Evolutionary conservation across 2,797 vertebrate species (phyloP), one percentile per base, ranked within the genome.

Genomic region (Centroberyx gerrardi): DNA sequence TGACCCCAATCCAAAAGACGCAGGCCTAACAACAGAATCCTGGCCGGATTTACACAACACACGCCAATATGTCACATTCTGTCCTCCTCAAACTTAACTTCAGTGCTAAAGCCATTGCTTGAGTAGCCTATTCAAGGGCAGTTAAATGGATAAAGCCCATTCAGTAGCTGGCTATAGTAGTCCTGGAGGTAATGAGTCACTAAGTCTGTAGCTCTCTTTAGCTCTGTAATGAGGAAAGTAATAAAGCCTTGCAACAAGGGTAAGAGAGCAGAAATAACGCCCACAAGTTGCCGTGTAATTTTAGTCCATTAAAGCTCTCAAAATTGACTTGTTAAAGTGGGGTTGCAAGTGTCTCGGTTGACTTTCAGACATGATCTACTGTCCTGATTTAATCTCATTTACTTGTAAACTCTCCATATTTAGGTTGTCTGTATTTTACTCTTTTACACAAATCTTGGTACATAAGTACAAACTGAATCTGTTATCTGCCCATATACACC

Each of bases 71-170:
- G 77, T 83, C 84, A 81, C 31, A 3, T 0, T 2, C 29, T 61
- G 27, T 80, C 68, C 29, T 22, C 55, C 70, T 78, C 51, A 71
- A 54, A 64, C 0, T 0, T n/a, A 72, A 52, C 28, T 40, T 33
- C 27, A n/a, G 53, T 36, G 44, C 8, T 17, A 62, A 71, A 44
- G 28, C 55, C 9, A 54, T 1, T 17, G 9, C 15, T 38, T 28
- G 48, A 49, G 52, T 53, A 2, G 31, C 28, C 81, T 69, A 59
- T 71, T 82, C 8, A 46, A 72, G 42, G 82, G 77, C 44, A 28
- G 27, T 58, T 81, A 85, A 82, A 80, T 27, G 72, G 82, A 82
- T 86, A 28, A 80, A 75, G 53, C 6, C n/a, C 8, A 55, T 65
- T 80, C 52, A 68, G 27, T 29, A 17, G 58, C 12, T 62, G 48